Evolutionary conservation across 1,140 invertebrate genomes (phyloP), one percentile per base, ranked within the genome.

Genomic region (Asbolus verrucosus): DNA sequence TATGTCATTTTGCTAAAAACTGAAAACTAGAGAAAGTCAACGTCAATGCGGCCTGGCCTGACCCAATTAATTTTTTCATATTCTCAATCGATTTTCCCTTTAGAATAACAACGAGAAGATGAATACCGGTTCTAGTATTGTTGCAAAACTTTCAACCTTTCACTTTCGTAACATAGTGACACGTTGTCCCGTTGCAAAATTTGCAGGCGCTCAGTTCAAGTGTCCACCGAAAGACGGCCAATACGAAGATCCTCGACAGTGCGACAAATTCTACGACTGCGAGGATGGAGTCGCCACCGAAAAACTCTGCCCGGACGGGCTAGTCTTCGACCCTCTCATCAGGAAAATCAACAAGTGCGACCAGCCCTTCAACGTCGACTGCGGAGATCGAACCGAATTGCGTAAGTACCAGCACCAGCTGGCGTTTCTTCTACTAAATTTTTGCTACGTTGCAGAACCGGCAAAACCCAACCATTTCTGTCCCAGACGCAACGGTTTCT

Each of bases 361-460:
- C 81, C 92, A 94, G 78, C 90, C 92, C 75, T 94, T 94, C 87
- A 94, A 94, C 73, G 92, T 95, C 5, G 93, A 95, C 77, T 96
- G 94, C 77, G 90, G 90, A 36, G 92, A 93, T 77, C 87, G 94
- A 73, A 87, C 89, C 14, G 91, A 94, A 83, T 84, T 95, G 63
- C 94, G 94, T 96, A 88, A 93, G 93, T 90, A 75, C 33, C 30
- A 43, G 39, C 30, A 54, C 0, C 46, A 15, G 2, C n/a, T 43
- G 6, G 16, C 13, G 1, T 27, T n/a, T 1, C n/a, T 1, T 43
- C 18, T 24, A 21, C 0, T 43, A 11, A n/a, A 15, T 43, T 21
- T 14, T 27, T 6, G 3, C 21, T n/a, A n/a, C 9, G 15, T 82
- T 80, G 46, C 82, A 94, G 93, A 95, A 81, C 87, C 89, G 33